Evolutionary conservation across 2,888 invertebrate species (phyloP).

Genomic region (Cremastinae sp.): DNA sequence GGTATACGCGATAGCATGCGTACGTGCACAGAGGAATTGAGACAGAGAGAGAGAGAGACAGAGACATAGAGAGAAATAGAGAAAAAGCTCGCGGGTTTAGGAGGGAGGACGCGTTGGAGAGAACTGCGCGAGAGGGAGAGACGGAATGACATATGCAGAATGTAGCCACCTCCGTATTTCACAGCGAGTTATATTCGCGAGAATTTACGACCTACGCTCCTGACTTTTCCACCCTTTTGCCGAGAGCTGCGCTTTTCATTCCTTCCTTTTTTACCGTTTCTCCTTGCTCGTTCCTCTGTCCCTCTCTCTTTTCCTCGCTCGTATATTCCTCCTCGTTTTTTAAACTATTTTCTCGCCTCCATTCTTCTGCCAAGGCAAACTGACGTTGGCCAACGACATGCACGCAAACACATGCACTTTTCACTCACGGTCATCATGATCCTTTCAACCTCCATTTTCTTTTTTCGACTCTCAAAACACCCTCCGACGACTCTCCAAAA

Average conservation of each 20-base stretch:
- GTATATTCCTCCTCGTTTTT: conserved; percentile 47
- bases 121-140: conserved; percentile 68
- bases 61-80: no score
- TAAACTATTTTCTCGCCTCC: conserved; percentile 49
- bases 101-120: no score
- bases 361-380: conserved; percentile 41
- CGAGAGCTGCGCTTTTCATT: conserved; percentile 65
- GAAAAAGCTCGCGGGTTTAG: conserved; percentile 50
- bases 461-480: conserved; percentile 20
- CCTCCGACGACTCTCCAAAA: no score
- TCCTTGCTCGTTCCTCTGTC: conserved; percentile 52
- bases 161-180: conserved; percentile 77
- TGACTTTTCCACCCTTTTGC: conserved; percentile 62
- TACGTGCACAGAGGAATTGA: conserved; percentile 46
- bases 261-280: conserved; percentile 56
- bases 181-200: conserved; percentile 74
- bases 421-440: conserved; percentile 37
- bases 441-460: conserved; percentile 44
- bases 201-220: conserved; percentile 75
- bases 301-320: conserved; percentile 43
- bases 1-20: conserved; percentile 24
- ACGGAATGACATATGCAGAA: conserved; percentile 79
- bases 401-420: conserved; percentile 27
- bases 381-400: conserved; percentile 34
- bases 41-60: conserved; percentile 56